Base-by-base conservation (phyloP, 2,888 invertebrate species). In the Caenorhabditis sp. region DNA sequence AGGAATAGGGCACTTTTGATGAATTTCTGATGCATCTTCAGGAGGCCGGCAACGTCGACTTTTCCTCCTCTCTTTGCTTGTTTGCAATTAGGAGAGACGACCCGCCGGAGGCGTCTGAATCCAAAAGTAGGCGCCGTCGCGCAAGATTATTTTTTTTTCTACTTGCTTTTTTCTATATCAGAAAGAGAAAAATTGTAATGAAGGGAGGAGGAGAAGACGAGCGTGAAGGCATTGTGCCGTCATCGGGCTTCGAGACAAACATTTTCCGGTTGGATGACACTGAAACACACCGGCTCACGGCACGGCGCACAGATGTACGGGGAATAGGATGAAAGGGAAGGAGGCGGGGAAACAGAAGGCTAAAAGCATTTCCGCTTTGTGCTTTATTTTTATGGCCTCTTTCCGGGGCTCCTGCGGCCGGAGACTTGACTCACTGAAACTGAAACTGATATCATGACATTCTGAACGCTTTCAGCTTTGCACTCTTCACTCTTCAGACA, bases 181-280 rank as follows among this genome's bases (percentile, higher is more conserved):
- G 37, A 50, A 41, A 17, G 35, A 50, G 5, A 24, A 41, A 17
- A 24, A 30, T n/a, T n/a, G n/a, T n/a, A n/a, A n/a, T n/a, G n/a
- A n/a, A 41, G 9, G 22, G 6, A 3, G n/a, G 20, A 5, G 17
- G 41, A 46, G n/a, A n/a, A n/a, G n/a, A n/a, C n/a, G n/a, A n/a
- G n/a, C n/a, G n/a, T n/a, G n/a, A n/a, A n/a, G n/a, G n/a, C n/a
- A n/a, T n/a, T n/a, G n/a, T n/a, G n/a, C n/a, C n/a, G n/a, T n/a
- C n/a, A n/a, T n/a, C n/a, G n/a, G n/a, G n/a, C n/a, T n/a, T n/a
- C n/a, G n/a, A n/a, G n/a, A n/a, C n/a, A n/a, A n/a, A 41, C 48
- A 52, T 66, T 68, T 68, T 68, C 68, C 68, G 68, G 68, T 68
- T 68, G 68, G 59, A 58, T 68, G 68, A 24, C 58, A 68, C 68